Conservation (phyloP, 2,113 vertebrate species). For the Salvelinus namaycush region DNA sequence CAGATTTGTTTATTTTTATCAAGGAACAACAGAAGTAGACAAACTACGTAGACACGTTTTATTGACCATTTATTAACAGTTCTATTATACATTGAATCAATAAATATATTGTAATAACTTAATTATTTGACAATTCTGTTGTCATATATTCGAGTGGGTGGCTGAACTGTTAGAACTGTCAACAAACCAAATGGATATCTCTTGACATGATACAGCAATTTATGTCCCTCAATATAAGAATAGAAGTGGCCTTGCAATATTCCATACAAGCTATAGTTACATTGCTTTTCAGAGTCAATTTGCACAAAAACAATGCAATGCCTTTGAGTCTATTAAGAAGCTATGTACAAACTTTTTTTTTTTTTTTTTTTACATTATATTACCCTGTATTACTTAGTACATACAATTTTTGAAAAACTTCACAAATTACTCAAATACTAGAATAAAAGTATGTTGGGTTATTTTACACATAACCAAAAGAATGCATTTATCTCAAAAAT, state of each 20-base stretch:
- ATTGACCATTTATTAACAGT: background rate
- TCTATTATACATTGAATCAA: background rate
- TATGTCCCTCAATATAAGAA: background rate
- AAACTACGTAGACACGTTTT: background rate
- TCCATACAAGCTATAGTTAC: too few species aligned
- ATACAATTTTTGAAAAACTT: background rate
- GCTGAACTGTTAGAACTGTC: background rate
- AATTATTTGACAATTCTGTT: too few species aligned
- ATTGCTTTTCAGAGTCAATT: too few species aligned
- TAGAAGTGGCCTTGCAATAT: background rate
- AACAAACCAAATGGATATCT: background rate
- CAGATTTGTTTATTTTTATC: background rate
- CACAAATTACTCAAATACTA: slow-evolving; percentile 43
- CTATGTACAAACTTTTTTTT: too few species aligned
- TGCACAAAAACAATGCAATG: too few species aligned
- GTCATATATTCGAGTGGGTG: background rate
- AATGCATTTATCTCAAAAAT: background rate
- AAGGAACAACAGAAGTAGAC: background rate
- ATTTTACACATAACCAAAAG: too few species aligned
- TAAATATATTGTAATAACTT: too few species aligned
- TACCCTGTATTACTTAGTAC: too few species aligned
- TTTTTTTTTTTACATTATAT: too few species aligned
- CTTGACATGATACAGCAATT: background rate
- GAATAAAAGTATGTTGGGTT: background rate
- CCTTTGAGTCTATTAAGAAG: too few species aligned